Conservation (phyloP, 1,140 invertebrate genomes). For the Drosophila nigromelanica region DNA sequence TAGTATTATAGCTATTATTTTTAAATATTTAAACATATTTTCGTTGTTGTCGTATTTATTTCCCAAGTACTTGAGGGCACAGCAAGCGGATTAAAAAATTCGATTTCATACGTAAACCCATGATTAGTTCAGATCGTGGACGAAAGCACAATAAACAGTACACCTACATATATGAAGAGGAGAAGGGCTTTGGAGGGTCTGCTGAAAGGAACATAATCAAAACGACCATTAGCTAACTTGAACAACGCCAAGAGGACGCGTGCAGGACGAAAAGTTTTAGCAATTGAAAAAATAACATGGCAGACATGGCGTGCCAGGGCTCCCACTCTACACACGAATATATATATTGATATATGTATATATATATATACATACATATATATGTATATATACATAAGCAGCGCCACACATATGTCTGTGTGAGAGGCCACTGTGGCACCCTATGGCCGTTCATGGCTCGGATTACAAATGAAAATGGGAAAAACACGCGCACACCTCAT, state of each 20-base stretch:
- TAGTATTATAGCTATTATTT: not conserved
- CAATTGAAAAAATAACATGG: slow-evolving; percentile 59
- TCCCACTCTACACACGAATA: not conserved
- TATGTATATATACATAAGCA: slow-evolving; percentile 17
- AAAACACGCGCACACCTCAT: slow-evolving; percentile 49
- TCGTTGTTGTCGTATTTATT: slow-evolving; percentile 12
- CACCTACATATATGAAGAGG: slow-evolving; percentile 1
- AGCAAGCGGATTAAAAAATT: slow-evolving; percentile 37
- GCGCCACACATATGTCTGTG: not conserved
- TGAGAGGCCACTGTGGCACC: slow-evolving; percentile 42
- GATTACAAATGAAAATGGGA: slow-evolving; percentile 45
- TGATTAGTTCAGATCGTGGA: slow-evolving; percentile 64
- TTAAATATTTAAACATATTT: slow-evolving; percentile 9
- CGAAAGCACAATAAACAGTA: slow-evolving; percentile 15
- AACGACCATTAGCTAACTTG: slow-evolving; percentile 71
- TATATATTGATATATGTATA: not conserved
- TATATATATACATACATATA: not conserved
- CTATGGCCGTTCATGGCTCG: slow-evolving; percentile 61
- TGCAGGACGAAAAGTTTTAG: slow-evolving; percentile 24
- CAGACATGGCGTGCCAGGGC: slow-evolving; percentile 40
- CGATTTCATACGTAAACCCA: slow-evolving; percentile 64
- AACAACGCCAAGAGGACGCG: slow-evolving; percentile 31
- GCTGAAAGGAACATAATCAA: slow-evolving; percentile 68
- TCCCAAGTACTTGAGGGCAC: slow-evolving; percentile 4
- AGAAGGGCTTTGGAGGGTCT: not conserved